Conservation (phyloP, 2,888 invertebrate genomes). For the Coremacera marginata region DNA sequence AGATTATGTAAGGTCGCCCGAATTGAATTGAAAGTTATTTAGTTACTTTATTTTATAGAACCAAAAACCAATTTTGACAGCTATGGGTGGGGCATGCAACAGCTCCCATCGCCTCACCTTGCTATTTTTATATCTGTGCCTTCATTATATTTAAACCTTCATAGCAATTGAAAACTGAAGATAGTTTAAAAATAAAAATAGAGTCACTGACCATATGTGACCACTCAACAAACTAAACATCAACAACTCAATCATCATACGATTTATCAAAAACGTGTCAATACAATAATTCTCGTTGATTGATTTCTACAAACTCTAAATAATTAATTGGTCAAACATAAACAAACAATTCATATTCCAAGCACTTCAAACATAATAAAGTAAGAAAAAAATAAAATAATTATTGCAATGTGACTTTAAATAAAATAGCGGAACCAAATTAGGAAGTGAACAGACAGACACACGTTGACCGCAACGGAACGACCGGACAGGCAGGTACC, state of each 20-base stretch:
- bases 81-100: too few relatives aligned
- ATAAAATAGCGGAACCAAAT: constrained; percentile 50
- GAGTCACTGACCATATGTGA: background rate
- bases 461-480: constrained; percentile 7
- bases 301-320: background rate
- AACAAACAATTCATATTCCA: background rate
- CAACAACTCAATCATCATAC: background rate
- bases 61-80: too few relatives aligned
- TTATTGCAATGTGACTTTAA: constrained; percentile 10
- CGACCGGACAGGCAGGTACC: background rate
- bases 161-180: too few relatives aligned
- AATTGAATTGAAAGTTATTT: too few relatives aligned
- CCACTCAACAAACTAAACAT: background rate
- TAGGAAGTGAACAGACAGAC: constrained; percentile 44
- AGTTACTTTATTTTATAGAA: too few relatives aligned
- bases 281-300: background rate
- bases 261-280: background rate
- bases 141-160: too few relatives aligned
- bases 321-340: background rate
- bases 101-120: too few relatives aligned
- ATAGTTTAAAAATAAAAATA: too few relatives aligned
- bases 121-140: too few relatives aligned
- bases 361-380: too few relatives aligned
- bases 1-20: too few relatives aligned
- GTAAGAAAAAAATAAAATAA: background rate